phyloP scores from a whole-genome alignment of 2,888 invertebrate genomes.

The Bellardia bayeri region DNA sequence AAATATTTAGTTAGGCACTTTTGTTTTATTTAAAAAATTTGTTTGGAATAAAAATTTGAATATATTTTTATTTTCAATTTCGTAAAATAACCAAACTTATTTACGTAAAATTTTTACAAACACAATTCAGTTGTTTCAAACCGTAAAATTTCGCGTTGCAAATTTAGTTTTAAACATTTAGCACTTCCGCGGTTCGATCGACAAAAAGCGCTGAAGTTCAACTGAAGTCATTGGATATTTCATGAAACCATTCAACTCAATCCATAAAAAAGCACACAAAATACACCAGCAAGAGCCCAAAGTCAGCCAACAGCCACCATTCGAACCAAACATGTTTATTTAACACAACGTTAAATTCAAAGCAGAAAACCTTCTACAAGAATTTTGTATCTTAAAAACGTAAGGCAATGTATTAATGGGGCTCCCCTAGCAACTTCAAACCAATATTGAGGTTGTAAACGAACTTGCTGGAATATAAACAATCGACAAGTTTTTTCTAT shows the following conservation, averaged over 20 bases:
- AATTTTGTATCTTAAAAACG: conserved; percentile 50
- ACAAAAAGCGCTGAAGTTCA: conserved; percentile 81
- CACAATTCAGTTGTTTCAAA: conserved; percentile 38
- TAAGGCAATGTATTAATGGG: neutral
- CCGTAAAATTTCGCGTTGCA: conserved; percentile 57
- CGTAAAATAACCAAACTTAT: neutral
- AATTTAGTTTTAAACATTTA: conserved; percentile 60
- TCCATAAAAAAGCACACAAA: conserved; percentile 70
- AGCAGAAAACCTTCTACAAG: conserved; percentile 33
- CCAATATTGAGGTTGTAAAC: conserved; percentile 33
- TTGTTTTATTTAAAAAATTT: conserved; percentile 31
- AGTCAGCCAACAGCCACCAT: conserved; percentile 42
- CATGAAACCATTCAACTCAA: conserved; percentile 76
- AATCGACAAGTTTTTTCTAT: neutral
- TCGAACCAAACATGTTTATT: conserved; percentile 29
- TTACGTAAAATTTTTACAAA: conserved; percentile 66
- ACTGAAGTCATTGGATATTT: conserved; percentile 78
- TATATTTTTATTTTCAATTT: conserved; percentile 5
- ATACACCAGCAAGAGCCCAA: conserved; percentile 47
- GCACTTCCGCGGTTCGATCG: conserved; percentile 78
- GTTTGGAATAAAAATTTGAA: neutral
- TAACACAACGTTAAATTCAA: conserved; percentile 44
- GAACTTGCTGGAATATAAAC: conserved; percentile 40
- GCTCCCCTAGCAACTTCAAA: conserved; percentile 30
- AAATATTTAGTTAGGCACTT: conserved; percentile 65